These are phyloP conservation scores for Danionella cerebrum DNA, from an alignment of 2,113 vertebrate species.

Conservation along the genomic window DNA sequence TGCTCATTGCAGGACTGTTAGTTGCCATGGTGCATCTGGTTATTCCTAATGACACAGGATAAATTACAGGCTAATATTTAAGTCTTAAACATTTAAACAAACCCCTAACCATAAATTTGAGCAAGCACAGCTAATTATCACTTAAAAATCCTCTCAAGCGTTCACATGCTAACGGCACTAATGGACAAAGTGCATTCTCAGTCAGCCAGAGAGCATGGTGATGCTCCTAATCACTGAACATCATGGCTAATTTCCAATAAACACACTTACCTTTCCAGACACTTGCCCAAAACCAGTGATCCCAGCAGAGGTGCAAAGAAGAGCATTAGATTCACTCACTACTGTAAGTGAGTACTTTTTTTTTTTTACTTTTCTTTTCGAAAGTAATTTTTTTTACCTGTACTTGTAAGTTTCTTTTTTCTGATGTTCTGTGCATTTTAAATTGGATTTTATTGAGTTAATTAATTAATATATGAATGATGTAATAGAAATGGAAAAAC, in stretches of 20 bases:
- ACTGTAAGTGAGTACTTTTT: too few species aligned
- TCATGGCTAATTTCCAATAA: neutral
- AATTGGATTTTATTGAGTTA: too few species aligned
- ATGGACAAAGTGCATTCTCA: neutral
- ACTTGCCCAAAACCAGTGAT: slow-evolving; percentile 18
- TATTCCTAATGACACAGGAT: neutral
- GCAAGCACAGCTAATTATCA: neutral
- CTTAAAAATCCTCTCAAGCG: neutral
- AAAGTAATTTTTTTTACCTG: too few species aligned
- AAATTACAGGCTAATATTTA: neutral
- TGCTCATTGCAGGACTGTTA: too few species aligned
- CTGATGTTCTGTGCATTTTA: too few species aligned
- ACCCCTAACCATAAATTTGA: neutral
- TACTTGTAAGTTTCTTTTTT: too few species aligned
- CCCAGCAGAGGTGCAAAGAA: slow-evolving; percentile 2
- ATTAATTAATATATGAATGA: too few species aligned
- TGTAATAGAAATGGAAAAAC: too few species aligned
- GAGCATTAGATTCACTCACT: slow-evolving; percentile 16
- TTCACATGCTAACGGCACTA: neutral
- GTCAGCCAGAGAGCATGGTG: neutral
- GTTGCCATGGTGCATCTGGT: too few species aligned
- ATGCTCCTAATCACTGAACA: neutral
- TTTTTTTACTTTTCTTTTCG: too few species aligned
- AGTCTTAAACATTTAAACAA: neutral
- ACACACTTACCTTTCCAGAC: neutral